Evolutionary conservation across 1,140 invertebrate genomes (phyloP).

Genomic region (Trichomalopsis sarcophagae): DNA sequence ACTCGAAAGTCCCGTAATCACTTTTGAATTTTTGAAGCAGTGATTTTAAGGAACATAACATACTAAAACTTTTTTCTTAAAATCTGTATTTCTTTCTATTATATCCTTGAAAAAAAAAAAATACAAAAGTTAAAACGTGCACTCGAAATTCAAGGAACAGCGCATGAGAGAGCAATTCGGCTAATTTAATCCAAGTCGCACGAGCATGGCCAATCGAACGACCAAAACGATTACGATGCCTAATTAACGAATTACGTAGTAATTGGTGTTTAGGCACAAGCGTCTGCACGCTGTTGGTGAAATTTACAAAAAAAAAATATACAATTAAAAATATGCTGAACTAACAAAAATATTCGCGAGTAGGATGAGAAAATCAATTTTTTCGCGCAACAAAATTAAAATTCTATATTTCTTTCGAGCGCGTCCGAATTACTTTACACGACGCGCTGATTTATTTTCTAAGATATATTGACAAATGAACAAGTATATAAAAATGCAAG

Average conservation of each 20-base stretch:
- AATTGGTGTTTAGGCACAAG: not conserved
- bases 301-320: not conserved
- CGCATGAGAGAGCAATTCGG: not conserved
- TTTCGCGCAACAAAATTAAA: not conserved
- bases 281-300: not conserved
- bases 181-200: not conserved
- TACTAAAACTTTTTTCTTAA: not conserved
- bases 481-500: not conserved
- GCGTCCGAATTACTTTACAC: not conserved
- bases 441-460: constrained; percentile 12
- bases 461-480: not conserved
- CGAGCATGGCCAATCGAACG: constrained; percentile 21
- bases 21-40: constrained; percentile 42
- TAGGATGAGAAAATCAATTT: not conserved
- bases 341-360: not conserved
- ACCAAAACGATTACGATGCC: constrained; percentile 31
- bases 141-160: not conserved
- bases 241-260: constrained; percentile 22
- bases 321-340: not conserved
- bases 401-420: not conserved
- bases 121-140: no score
- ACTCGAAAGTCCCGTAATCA: constrained; percentile 50
- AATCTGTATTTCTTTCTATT: constrained; percentile 9
- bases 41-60: not conserved
- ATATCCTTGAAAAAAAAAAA: not conserved